phyloP scores from a whole-genome alignment of 2,113 vertebrate genomes.

The Clinocottus analis region DNA sequence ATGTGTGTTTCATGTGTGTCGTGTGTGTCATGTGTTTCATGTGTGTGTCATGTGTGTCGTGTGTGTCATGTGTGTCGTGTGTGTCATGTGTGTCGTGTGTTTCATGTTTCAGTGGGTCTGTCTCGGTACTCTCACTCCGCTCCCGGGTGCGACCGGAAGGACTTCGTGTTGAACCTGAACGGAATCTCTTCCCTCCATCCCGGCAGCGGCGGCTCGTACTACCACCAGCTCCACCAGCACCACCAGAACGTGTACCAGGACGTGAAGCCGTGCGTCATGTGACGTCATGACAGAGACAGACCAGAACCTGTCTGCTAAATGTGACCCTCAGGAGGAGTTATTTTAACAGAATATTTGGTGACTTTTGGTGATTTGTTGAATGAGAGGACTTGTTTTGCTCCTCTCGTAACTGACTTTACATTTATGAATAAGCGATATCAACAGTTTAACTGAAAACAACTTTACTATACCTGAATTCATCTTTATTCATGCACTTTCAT shows the following conservation, averaged over 20 bases:
- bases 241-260: slow-evolving; percentile 95
- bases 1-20: slow-evolving; percentile 18
- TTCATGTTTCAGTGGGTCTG: slow-evolving; percentile 87
- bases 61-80: no score
- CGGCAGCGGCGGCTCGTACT: slow-evolving; percentile 89
- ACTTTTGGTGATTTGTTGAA: neutral
- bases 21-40: no score
- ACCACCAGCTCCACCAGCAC: slow-evolving; percentile 86
- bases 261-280: slow-evolving; percentile 98
- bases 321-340: neutral
- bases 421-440: slow-evolving; percentile 19
- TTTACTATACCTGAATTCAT: slow-evolving; percentile 11
- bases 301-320: neutral
- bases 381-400: neutral
- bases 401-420: neutral
- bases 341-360: neutral
- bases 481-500: slow-evolving; percentile 45
- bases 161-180: slow-evolving; percentile 96
- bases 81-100: slow-evolving; percentile 31
- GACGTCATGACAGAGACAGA: slow-evolving; percentile 56
- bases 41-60: slow-evolving; percentile 25
- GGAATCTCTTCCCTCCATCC: slow-evolving; percentile 95
- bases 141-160: slow-evolving; percentile 93
- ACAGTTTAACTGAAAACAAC: slow-evolving; percentile 17
- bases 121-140: slow-evolving; percentile 93